Evolutionary conservation across 2,888 invertebrate species (phyloP).

Genomic region (Saturnia japonica): DNA sequence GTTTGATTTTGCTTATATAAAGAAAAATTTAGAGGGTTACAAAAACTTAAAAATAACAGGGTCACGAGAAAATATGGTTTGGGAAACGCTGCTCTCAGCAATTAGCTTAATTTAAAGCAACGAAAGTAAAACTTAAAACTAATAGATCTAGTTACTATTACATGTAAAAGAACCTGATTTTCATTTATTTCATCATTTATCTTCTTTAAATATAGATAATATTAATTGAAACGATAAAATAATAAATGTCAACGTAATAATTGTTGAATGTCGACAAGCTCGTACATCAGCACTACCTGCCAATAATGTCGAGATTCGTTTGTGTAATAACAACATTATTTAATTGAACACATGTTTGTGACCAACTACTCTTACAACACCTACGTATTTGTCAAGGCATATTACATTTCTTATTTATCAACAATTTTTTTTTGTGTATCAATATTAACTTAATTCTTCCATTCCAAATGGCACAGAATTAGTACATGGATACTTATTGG

Average conservation of each 20-base stretch:
- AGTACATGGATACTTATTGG: background rate
- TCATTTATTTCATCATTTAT: background rate
- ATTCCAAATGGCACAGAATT: background rate
- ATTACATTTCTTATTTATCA: conserved; percentile 38
- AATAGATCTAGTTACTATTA: background rate
- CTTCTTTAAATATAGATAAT: background rate
- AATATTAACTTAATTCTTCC: background rate
- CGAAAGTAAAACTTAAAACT: background rate
- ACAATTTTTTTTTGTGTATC: background rate
- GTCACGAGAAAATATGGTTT: too few relatives aligned
- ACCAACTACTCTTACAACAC: conserved; percentile 33
- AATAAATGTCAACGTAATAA: background rate
- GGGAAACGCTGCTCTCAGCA: too few relatives aligned
- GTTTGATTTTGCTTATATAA: too few relatives aligned
- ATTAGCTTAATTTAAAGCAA: background rate
- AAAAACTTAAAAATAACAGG: too few relatives aligned
- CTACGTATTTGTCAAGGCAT: conserved; percentile 37
- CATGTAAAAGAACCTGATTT: background rate
- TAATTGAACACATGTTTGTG: conserved; percentile 45
- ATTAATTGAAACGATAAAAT: background rate
- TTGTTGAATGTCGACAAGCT: conserved; percentile 19
- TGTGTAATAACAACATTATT: conserved; percentile 47
- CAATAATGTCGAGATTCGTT: conserved; percentile 41
- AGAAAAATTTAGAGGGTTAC: too few relatives aligned
- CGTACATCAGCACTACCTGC: conserved; percentile 26